Evolutionary conservation across 2,888 invertebrate genomes (phyloP), one percentile per base, ranked within the genome.

Genomic region (Drosophila sordidapex): DNA sequence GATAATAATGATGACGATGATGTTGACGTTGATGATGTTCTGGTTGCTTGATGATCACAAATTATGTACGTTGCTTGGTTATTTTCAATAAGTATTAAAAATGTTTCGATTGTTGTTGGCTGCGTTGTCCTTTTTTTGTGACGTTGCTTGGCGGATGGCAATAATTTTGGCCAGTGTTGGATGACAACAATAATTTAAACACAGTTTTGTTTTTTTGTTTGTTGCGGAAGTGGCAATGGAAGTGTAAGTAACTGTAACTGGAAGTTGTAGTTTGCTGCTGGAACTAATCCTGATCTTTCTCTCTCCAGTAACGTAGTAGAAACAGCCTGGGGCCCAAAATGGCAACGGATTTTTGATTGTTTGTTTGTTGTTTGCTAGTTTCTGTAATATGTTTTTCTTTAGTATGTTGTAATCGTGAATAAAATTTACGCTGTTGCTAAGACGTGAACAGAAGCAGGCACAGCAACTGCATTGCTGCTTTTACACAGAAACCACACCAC

Each of bases 371-470:
- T 68, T 53, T 73, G 73, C 74, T 52, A 59, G 40, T 74, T 87
- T 82, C 89, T 84, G 83, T 81, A 80, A 76, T 58, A 66, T 70
- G 46, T 71, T 74, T 65, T 64, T 51, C 31, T 85, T 86, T 89
- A 86, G 81, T 89, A 82, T 87, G 79, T 76, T 87, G 81, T 85
- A 87, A 89, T 85, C 76, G 79, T 62, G 79, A 61, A 64, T 69
- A 54, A 75, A 87, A 87, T 85, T 70, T 79, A 83, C 82, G 82
- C 76, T 81, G 82, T 87, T 85, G 85, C 85, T 87, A 85, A 89
- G 85, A 85, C 87, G 89, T 85, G 87, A 70, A 77, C 74, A 53
- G 58, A 71, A 65, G 36, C 15, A 46, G 46, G 46, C 46, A 46
- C 21, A 46, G 11, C 69, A 72, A 71, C 66, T 74, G 70, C 74